Percentiles rank a stretch among this genome's conserved stretches.
Conservation (phyloP, 2,113 vertebrate species). For the Ciconia boyciana region DNA sequence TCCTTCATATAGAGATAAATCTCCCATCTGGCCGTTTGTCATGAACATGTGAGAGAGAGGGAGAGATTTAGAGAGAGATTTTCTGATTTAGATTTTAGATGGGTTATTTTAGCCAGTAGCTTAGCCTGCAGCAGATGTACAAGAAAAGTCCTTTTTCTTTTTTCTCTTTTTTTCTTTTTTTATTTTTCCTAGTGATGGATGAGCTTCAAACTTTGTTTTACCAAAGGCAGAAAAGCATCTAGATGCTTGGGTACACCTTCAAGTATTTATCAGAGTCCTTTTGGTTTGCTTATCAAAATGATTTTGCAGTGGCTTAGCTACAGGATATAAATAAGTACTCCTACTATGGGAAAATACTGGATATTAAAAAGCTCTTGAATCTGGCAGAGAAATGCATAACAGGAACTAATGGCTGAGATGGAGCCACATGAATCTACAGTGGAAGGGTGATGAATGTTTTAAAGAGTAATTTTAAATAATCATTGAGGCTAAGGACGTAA, state of each 20-base stretch:
- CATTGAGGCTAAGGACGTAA: neutral
- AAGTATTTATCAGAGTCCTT: neutral
- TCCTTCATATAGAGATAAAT: neutral
- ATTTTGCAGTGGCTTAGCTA: neutral
- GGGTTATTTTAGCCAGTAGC: neutral
- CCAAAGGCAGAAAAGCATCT: neutral
- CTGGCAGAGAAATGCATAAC: neutral
- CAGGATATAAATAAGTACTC: neutral
- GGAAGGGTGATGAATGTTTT: neutral
- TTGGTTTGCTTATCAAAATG: neutral
- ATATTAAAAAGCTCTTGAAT: neutral
- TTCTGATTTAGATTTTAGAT: neutral
- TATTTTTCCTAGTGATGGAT: too few species aligned
- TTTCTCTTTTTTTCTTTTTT: neutral
- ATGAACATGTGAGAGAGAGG: neutral
- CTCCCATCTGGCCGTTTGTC: neutral
- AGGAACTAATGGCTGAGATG: neutral
- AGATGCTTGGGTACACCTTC: neutral
- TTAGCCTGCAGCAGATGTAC: neutral
- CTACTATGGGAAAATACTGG: neutral
- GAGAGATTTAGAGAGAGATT: neutral
- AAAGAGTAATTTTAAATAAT: conserved; percentile 1
- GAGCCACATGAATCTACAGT: neutral
- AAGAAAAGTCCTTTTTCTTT: neutral
- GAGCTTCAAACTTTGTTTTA: neutral